A percentile compares a stretch with the other conserved stretches of the same genome.
These are phyloP conservation scores for Dasyornis broadbenti DNA, from an alignment of 2,113 vertebrate genomes.

Conservation along the genomic window DNA sequence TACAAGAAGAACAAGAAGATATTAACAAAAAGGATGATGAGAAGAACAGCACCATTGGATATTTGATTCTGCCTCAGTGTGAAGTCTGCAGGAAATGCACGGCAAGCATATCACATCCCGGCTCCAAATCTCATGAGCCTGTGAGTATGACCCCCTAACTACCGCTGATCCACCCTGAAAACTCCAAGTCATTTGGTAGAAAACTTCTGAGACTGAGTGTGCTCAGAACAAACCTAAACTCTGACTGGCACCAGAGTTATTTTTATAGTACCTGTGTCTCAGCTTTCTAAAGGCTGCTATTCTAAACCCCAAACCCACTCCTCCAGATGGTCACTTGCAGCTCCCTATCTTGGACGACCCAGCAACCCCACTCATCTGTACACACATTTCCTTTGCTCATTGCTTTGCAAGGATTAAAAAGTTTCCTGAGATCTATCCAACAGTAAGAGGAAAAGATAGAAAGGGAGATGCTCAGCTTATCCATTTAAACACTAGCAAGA, in stretches of 20 bases:
- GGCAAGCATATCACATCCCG: not conserved
- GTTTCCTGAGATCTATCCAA: not conserved
- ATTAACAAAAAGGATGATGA: not conserved
- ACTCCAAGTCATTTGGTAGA: rapidly evolving
- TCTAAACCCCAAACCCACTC: not conserved
- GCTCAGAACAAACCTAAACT: not conserved
- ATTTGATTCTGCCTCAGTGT: not conserved
- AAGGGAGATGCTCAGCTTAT: not conserved
- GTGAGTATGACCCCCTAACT: not conserved
- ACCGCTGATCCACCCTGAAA: not conserved
- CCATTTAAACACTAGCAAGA: not conserved
- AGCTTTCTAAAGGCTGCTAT: not conserved
- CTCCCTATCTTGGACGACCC: not conserved
- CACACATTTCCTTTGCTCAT: not conserved
- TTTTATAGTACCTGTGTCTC: not conserved
- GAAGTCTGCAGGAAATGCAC: not conserved
- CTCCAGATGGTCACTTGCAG: not conserved
- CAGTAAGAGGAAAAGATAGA: not conserved
- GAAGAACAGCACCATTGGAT: not conserved
- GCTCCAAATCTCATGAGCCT: rapidly evolving
- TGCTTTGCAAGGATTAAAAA: not conserved
- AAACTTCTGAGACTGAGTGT: not conserved
- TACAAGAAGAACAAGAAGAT: not conserved
- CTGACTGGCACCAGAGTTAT: not conserved
- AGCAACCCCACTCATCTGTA: not conserved